These are phyloP conservation scores for Anoplophora glabripennis DNA, from an alignment of 1,140 invertebrate species.

Conservation along the genomic window DNA sequence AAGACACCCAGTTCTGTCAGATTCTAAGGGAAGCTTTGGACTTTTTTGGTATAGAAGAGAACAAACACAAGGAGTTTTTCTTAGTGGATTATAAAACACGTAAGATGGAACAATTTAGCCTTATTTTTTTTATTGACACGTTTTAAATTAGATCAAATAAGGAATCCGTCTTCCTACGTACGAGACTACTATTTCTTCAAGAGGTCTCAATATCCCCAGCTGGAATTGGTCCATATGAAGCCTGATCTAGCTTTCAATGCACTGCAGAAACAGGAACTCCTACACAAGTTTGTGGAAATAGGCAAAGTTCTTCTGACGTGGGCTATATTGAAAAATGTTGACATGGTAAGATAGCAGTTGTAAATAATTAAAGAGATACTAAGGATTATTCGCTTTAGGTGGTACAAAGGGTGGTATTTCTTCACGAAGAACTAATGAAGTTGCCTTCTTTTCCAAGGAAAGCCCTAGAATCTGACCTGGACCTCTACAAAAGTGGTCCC, in stretches of 20 bases:
- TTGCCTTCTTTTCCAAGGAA: constrained; percentile 97
- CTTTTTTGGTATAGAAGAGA: constrained; percentile 95
- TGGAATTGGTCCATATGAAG: constrained; percentile 92
- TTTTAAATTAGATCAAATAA: constrained; percentile 78
- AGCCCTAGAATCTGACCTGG: constrained; percentile 93
- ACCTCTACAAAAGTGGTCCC: constrained; percentile 86
- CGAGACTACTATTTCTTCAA: constrained; percentile 99
- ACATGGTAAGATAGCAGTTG: constrained; percentile 62
- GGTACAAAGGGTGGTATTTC: constrained; percentile 93
- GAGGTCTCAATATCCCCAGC: constrained; percentile 94
- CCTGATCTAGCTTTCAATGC: constrained; percentile 88
- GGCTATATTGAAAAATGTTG: constrained; percentile 87
- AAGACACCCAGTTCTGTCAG: constrained; percentile 97
- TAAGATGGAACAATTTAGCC: constrained; percentile 55
- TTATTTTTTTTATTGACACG: not conserved
- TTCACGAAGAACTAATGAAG: constrained; percentile 99
- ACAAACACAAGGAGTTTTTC: constrained; percentile 86
- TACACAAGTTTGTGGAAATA: constrained; percentile 95
- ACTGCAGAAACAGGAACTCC: constrained; percentile 87
- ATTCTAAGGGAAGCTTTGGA: constrained; percentile 94
- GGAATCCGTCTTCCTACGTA: constrained; percentile 91
- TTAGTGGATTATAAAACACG: constrained; percentile 97
- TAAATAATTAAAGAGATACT: too few species aligned
- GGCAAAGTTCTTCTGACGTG: constrained; percentile 89
- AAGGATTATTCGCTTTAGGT: constrained; percentile 55